These are phyloP conservation scores for Xestia sexstrigata DNA, from an alignment of 2,888 invertebrate species.

Conservation along the genomic window DNA sequence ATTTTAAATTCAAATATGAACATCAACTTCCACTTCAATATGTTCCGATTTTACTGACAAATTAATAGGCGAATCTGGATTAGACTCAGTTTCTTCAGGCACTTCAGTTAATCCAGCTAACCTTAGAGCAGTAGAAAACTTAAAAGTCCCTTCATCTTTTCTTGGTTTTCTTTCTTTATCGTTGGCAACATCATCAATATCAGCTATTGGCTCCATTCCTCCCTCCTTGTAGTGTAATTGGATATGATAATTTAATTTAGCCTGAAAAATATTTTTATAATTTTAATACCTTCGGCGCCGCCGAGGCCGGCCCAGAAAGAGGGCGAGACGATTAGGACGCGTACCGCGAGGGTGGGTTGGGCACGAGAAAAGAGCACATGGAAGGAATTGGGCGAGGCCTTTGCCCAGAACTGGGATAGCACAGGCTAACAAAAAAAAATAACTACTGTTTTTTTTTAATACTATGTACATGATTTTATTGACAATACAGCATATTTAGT, in stretches of 20 bases:
- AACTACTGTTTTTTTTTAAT: too few species aligned
- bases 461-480: neutral
- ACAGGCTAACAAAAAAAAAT: too few species aligned
- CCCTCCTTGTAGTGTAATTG: conserved; percentile 69
- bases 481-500: neutral
- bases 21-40: conserved; percentile 66
- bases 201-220: conserved; percentile 37
- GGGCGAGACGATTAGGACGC: too few species aligned
- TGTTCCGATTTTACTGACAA: conserved; percentile 58
- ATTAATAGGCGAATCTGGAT: conserved; percentile 48
- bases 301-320: too few species aligned
- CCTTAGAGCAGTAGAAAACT: conserved; percentile 79
- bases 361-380: too few species aligned
- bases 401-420: too few species aligned
- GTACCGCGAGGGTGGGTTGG: too few species aligned
- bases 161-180: conserved; percentile 79
- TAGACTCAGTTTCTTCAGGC: conserved; percentile 46
- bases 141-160: conserved; percentile 78
- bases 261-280: conserved; percentile 70
- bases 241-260: conserved; percentile 78
- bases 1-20: conserved; percentile 46
- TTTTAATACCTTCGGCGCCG: too few species aligned
- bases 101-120: conserved; percentile 76
- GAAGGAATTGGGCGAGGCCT: too few species aligned
- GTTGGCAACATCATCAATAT: conserved; percentile 47